Evolutionary conservation across 2,888 invertebrate species (phyloP).

Genomic region (Lepidochitona cinerea): DNA sequence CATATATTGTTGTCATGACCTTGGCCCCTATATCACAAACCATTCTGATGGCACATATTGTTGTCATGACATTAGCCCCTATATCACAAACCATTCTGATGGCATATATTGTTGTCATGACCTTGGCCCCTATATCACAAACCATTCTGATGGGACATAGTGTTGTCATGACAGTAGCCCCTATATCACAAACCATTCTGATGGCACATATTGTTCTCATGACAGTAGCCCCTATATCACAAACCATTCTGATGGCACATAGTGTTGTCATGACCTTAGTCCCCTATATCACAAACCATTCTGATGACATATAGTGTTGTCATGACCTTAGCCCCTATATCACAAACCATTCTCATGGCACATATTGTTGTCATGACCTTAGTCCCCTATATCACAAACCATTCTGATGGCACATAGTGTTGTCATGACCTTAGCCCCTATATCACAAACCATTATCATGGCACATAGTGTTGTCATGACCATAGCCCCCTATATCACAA

Average conservation of each 20-base stretch:
- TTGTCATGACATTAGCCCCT: background rate
- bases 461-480: background rate
- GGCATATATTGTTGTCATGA: background rate
- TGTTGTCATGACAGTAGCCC: background rate
- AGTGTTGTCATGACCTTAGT: background rate
- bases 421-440: background rate
- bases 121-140: background rate
- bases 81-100: too few relatives aligned
- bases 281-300: background rate
- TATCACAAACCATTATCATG: background rate
- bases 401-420: background rate
- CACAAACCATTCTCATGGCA: background rate
- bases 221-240: background rate
- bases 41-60: too few relatives aligned
- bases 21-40: background rate
- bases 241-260: too few relatives aligned
- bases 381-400: background rate
- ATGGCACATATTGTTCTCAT: background rate
- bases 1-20: background rate
- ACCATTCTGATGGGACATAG: background rate
- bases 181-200: background rate
- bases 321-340: background rate
- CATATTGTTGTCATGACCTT: background rate
- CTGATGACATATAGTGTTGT: background rate
- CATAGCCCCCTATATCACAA: background rate